Evolutionary conservation across 2,888 invertebrate species (phyloP).

Genomic region (Tridacna gigas): DNA sequence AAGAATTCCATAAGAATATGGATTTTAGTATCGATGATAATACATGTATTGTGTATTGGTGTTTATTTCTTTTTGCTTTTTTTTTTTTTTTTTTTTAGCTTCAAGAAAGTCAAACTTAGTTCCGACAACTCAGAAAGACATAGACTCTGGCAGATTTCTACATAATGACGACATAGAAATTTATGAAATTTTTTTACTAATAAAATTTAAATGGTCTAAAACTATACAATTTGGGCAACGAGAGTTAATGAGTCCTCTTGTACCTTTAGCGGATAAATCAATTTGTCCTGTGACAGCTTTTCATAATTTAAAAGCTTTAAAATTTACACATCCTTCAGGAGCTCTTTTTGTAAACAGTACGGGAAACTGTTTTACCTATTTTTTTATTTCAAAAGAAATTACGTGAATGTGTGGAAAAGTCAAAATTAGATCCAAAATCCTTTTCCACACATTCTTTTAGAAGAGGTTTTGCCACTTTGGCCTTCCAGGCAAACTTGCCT

Average conservation of each 20-base stretch:
- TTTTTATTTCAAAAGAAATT: background rate
- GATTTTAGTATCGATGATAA: background rate
- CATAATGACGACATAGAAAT: background rate
- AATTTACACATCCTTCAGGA: background rate
- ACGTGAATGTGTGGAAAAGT: background rate
- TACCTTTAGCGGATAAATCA: background rate
- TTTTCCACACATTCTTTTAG: conserved; percentile 4
- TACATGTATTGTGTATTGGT: background rate
- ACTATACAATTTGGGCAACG: conserved; percentile 5
- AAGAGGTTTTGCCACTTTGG: conserved; percentile 14
- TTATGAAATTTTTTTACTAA: background rate
- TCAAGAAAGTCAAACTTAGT: conserved; percentile 7
- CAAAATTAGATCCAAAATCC: background rate
- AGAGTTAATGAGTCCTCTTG: background rate
- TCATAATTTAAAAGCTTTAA: background rate
- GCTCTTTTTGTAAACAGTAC: background rate
- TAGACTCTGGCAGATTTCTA: background rate
- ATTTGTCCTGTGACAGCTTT: background rate
- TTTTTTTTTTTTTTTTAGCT: conserved; percentile 8
- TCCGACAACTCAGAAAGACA: background rate
- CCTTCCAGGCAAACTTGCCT: conserved; percentile 1
- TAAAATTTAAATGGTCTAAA: conserved; percentile 1
- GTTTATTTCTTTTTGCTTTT: conserved; percentile 20
- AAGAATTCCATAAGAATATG: background rate
- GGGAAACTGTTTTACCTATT: background rate